Percentiles rank a stretch among this genome's conserved stretches.
Evolutionary conservation across 2,888 invertebrate species (phyloP).

Genomic region (Chymomyza caudatula): DNA sequence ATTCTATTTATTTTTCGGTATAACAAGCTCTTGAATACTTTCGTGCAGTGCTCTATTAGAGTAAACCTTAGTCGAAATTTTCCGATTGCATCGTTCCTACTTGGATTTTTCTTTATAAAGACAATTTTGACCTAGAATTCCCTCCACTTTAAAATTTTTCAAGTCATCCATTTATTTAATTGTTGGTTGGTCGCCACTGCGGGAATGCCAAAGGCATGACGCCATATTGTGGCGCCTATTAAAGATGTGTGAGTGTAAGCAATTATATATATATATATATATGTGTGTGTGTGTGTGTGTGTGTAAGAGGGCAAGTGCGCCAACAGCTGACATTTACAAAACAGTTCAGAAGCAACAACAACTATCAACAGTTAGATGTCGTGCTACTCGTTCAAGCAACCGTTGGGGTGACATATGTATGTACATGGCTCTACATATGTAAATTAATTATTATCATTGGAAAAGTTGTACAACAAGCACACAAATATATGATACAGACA

Average conservation of each 20-base stretch:
- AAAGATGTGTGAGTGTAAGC: conserved; percentile 7
- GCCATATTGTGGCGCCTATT: conserved; percentile 55
- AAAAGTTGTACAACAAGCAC: conserved; percentile 15
- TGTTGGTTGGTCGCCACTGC: not conserved
- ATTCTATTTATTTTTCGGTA: too few species aligned
- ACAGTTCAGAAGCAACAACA: conserved; percentile 36
- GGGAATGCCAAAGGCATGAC: conserved; percentile 52
- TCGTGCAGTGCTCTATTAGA: not conserved
- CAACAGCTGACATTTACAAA: conserved; percentile 62
- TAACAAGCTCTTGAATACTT: too few species aligned
- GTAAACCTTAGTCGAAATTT: not conserved
- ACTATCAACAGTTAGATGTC: conserved; percentile 39
- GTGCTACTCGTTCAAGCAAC: not conserved
- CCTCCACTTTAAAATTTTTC: not conserved
- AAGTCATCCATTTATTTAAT: conserved; percentile 7
- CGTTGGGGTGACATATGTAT: conserved; percentile 10
- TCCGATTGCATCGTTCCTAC: not conserved
- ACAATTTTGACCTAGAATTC: not conserved
- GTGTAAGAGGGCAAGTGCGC: conserved; percentile 27
- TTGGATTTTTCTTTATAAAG: not conserved
- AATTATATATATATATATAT: not conserved
- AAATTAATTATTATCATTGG: conserved; percentile 6
- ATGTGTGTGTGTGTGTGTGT: conserved; percentile 8
- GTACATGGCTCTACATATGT: not conserved
- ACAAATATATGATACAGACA: too few species aligned